These are phyloP conservation scores for Balaeniceps rex DNA, from an alignment of 2,113 vertebrate genomes.

Conservation along the genomic window DNA sequence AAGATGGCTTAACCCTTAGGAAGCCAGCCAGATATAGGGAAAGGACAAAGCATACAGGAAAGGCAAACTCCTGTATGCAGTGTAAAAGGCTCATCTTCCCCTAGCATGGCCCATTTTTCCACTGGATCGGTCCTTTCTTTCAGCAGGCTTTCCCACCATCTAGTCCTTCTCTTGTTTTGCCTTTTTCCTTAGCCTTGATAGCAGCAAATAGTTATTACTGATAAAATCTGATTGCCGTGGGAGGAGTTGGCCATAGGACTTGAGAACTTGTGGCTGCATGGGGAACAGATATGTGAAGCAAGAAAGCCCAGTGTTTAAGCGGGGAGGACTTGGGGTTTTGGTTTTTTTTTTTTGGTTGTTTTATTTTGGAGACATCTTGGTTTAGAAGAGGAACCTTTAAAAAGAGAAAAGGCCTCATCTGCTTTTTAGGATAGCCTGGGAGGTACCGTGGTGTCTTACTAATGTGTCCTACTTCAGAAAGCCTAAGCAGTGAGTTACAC, in stretches of 20 bases:
- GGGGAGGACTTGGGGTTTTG: fast-evolving
- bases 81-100: background rate
- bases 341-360: background rate
- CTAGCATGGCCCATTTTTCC: background rate
- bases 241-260: background rate
- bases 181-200: background rate
- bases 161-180: background rate
- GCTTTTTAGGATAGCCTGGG: background rate
- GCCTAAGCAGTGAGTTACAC: background rate
- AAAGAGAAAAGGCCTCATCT: background rate
- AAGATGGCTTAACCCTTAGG: conserved; percentile 6
- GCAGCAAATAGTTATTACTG: background rate
- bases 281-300: background rate
- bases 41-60: background rate
- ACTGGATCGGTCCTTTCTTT: background rate
- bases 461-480: background rate
- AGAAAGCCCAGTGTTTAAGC: background rate
- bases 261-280: background rate
- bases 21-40: background rate
- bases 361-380: background rate
- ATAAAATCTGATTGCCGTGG: background rate
- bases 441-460: background rate
- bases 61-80: background rate
- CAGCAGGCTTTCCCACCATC: background rate
- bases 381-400: background rate